Base-by-base conservation (phyloP, 2,797 vertebrate genomes). In the Sebastes reedi region DNA sequence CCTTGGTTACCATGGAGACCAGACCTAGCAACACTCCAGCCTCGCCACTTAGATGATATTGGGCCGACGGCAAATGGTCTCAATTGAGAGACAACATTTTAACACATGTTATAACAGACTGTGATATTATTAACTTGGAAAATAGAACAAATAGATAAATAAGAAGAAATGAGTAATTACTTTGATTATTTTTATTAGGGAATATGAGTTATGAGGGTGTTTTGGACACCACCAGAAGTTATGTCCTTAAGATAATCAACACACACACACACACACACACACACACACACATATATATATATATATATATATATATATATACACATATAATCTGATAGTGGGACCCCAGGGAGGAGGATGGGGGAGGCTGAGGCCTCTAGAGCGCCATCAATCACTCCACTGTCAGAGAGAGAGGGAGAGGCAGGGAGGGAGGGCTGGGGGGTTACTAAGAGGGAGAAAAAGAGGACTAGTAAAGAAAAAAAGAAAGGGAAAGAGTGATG, bases 341-440 rank as follows among this genome's bases (percentile, higher is more conserved):
- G 83, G 89, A 92, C 94, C 90, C 90, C 54, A 62, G 91, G 90
- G 91, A 93, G 89, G 87, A 91, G 88, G 87, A 91, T 83, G 86
- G 92, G 93, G 91, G 88, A 88, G 85, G 88, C 76, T 83, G 85
- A 81, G 90, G 92, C 92, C 95, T 94, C 93, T 75, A 85, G 95
- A 95, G 95, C 77, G 76, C 93, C 95, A 96, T 96, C 95, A 96
- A 96, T 96, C 95, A 96, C 91, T 88, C 88, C 89, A 85, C 89
- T 92, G 95, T 93, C 94, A 93, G 81, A 72, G 84, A 74, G 86
- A 70, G 86, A 77, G 75, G 65, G 72, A 75, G 81, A 79, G 83
- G 84, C 68, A 81, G 68, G 22, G 66, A 74, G 68, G 72, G 77
- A 78, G 83, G 77, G 67, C 42, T 29, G 59, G 59, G 85, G 88